Conservation (phyloP, 1,140 invertebrate genomes). For the Homarus americanus region DNA sequence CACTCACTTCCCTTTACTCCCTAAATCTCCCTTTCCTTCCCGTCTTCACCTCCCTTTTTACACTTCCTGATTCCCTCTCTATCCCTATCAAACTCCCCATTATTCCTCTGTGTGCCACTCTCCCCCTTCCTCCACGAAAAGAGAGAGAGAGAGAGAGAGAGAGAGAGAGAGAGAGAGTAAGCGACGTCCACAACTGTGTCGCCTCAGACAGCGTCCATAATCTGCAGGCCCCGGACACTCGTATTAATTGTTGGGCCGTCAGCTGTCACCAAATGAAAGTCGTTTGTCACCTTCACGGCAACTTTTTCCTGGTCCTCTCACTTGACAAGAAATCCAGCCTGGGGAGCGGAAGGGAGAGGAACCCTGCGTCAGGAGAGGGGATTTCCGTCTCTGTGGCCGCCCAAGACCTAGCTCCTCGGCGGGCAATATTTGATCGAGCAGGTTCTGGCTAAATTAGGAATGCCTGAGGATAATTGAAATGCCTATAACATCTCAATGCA, state of each 20-base stretch:
- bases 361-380: background rate
- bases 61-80: no score
- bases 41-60: conserved; percentile 15
- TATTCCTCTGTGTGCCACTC: conserved; percentile 16
- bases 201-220: conserved; percentile 56
- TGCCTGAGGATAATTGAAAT: conserved; percentile 63
- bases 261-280: conserved; percentile 73
- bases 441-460: conserved; percentile 62
- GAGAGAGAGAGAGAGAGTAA: background rate
- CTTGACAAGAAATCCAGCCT: conserved; percentile 66
- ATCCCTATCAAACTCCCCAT: no score
- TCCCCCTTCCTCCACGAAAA: background rate
- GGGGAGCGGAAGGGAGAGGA: background rate
- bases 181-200: conserved; percentile 21
- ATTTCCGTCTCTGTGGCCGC: conserved; percentile 39
- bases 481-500: conserved; percentile 66
- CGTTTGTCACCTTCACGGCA: conserved; percentile 70
- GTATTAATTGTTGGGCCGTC: conserved; percentile 71
- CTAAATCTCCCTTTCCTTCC: background rate
- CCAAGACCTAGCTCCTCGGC: background rate
- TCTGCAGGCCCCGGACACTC: conserved; percentile 61
- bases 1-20: background rate
- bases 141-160: background rate
- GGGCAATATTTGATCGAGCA: conserved; percentile 68
- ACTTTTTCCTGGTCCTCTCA: conserved; percentile 62